Conservation (phyloP, 1,140 invertebrate genomes). For the Achroia grisella region DNA sequence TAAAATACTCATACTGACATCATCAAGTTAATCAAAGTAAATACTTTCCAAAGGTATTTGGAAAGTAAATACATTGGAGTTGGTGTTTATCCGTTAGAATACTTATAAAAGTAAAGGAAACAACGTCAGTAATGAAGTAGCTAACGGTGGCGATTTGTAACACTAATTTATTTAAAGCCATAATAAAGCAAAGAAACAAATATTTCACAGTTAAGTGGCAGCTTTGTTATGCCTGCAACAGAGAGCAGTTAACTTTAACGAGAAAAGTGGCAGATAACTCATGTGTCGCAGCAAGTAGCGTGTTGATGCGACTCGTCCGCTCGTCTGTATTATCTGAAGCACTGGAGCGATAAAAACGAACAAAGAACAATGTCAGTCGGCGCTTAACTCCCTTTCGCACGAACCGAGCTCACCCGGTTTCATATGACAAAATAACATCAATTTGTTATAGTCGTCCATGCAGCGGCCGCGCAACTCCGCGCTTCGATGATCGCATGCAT, state of each 20-base stretch:
- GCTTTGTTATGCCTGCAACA: conserved; percentile 36
- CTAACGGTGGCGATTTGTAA: neutral
- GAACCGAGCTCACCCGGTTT: conserved; percentile 31
- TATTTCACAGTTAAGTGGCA: conserved; percentile 41
- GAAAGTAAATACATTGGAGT: too few relatives aligned
- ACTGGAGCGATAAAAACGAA: conserved; percentile 66
- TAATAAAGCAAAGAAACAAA: conserved; percentile 25
- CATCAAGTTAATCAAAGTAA: too few relatives aligned
- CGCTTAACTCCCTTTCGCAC: conserved; percentile 55
- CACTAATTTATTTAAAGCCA: conserved; percentile 1
- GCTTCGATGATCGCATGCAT: conserved; percentile 29
- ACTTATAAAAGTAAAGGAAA: too few relatives aligned
- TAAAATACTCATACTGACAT: too few relatives aligned
- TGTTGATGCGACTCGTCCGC: conserved; percentile 39
- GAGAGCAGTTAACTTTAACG: conserved; percentile 50
- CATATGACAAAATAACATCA: conserved; percentile 45
- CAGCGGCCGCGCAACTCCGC: conserved; percentile 20
- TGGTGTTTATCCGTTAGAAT: too few relatives aligned
- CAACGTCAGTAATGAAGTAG: neutral
- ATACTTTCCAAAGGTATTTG: too few relatives aligned
- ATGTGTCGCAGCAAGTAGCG: conserved; percentile 45
- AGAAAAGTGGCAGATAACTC: conserved; percentile 62
- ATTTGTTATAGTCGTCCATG: conserved; percentile 29
- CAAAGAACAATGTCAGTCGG: conserved; percentile 64
- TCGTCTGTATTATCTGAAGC: conserved; percentile 53